phyloP scores from a whole-genome alignment of 1,140 invertebrate genomes.

The Adelges cooleyi region DNA sequence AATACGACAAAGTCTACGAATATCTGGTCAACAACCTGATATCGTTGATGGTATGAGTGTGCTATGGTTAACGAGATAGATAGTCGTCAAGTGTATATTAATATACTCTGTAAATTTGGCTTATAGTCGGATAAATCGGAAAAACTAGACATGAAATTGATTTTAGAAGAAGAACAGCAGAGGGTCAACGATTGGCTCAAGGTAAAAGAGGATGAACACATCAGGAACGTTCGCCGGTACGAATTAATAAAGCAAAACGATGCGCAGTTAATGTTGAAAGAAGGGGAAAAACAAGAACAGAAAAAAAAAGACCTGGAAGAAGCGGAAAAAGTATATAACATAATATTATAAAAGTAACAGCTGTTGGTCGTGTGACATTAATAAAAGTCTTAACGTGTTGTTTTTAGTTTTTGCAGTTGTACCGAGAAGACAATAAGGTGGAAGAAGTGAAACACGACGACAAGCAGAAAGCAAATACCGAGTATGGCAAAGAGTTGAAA shows the following conservation, averaged over 20 bases:
- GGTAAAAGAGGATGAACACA: neutral
- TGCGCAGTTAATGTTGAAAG: neutral
- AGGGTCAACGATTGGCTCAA: neutral
- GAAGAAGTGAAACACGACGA: neutral
- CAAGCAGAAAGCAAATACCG: neutral
- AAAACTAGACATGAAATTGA: neutral
- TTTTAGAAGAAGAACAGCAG: neutral
- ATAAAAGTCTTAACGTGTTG: too few relatives aligned
- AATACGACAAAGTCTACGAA: neutral
- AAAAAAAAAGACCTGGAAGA: neutral
- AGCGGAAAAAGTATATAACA: neutral
- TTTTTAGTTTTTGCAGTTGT: neutral
- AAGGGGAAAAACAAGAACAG: neutral
- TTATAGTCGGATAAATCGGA: neutral
- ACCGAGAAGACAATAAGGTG: neutral
- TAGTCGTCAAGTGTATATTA: too few relatives aligned
- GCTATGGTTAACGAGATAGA: too few relatives aligned
- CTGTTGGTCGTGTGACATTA: too few relatives aligned
- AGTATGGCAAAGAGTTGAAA: constrained; percentile 8
- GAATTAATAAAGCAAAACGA: neutral
- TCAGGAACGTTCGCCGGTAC: neutral
- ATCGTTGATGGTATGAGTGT: neutral
- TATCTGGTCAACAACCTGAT: neutral
- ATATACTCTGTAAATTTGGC: too few relatives aligned
- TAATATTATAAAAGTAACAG: too few relatives aligned